phyloP scores from a whole-genome alignment of 2,888 invertebrate genomes.

The Dasypogon diadema region DNA sequence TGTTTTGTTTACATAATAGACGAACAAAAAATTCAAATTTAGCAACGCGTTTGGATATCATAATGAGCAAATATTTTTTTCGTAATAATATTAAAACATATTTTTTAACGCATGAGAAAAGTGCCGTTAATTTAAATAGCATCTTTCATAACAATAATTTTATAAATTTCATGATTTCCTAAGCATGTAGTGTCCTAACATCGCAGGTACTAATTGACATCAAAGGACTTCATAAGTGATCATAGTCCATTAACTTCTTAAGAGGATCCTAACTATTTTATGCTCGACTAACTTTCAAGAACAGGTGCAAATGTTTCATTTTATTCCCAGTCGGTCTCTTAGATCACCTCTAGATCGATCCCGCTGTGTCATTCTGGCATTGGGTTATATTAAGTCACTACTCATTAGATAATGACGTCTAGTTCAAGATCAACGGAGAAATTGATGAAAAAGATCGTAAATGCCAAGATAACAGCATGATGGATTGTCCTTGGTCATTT shows the following conservation, averaged over 20 bases:
- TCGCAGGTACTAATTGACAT: too few species aligned
- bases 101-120: too few species aligned
- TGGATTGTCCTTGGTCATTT: slow-evolving; percentile 38
- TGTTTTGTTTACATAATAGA: too few species aligned
- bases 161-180: too few species aligned
- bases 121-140: too few species aligned
- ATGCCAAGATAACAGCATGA: slow-evolving; percentile 46
- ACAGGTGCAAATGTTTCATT: slow-evolving; percentile 32
- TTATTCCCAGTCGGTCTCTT: slow-evolving; percentile 3
- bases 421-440: slow-evolving; percentile 25
- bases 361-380: slow-evolving; percentile 43
- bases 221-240: too few species aligned
- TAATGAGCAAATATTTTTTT: too few species aligned
- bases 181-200: too few species aligned
- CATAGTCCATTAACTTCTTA: slow-evolving; percentile 31
- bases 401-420: slow-evolving; percentile 50
- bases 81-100: too few species aligned
- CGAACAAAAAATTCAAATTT: too few species aligned
- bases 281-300: background rate
- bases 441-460: slow-evolving; percentile 29
- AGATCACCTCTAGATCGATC: slow-evolving; percentile 36
- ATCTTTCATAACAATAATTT: too few species aligned
- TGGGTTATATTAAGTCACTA: slow-evolving; percentile 43
- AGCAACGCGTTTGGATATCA: too few species aligned
- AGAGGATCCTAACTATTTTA: slow-evolving; percentile 24